Conservation (phyloP, 92 coral and sea anemone species). For the Phenganax subtilis region DNA sequence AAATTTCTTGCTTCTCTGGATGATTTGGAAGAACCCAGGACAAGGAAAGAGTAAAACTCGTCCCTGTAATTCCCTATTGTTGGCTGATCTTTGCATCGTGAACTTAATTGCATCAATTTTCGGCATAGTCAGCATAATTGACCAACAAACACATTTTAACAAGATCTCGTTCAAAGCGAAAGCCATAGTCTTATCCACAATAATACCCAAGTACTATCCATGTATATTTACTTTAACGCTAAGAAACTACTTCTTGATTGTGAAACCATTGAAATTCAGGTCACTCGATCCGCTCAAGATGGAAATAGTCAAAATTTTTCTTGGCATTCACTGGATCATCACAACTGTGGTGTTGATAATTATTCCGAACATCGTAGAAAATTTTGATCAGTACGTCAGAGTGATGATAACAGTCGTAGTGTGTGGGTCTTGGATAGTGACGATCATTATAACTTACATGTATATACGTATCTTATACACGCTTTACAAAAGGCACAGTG, state of each 20-base stretch:
- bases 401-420: neutral
- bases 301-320: neutral
- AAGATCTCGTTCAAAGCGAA: neutral
- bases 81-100: conserved; percentile 13
- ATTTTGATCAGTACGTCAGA: conserved; percentile 26
- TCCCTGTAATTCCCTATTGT: neutral
- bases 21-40: conserved; percentile 10
- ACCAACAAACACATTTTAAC: neutral
- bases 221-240: conserved; percentile 13
- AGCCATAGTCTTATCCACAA: neutral
- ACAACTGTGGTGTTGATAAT: neutral
- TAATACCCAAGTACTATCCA: conserved; percentile 31
- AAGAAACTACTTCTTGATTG: conserved; percentile 12
- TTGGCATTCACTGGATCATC: neutral
- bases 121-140: neutral
- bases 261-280: conserved; percentile 13
- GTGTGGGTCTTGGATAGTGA: conserved; percentile 12
- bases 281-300: neutral
- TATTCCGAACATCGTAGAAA: conserved; percentile 5
- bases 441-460: conserved; percentile 1
- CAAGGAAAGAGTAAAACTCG: conserved; percentile 12
- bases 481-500: conserved; percentile 19
- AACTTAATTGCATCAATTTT: neutral
- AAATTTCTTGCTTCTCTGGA: conserved; percentile 23
- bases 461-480: neutral